A percentile compares a stretch with the other conserved stretches of the same genome.
Evolutionary conservation across 2,797 vertebrate species (phyloP).

Genomic region (Characodon lateralis): DNA sequence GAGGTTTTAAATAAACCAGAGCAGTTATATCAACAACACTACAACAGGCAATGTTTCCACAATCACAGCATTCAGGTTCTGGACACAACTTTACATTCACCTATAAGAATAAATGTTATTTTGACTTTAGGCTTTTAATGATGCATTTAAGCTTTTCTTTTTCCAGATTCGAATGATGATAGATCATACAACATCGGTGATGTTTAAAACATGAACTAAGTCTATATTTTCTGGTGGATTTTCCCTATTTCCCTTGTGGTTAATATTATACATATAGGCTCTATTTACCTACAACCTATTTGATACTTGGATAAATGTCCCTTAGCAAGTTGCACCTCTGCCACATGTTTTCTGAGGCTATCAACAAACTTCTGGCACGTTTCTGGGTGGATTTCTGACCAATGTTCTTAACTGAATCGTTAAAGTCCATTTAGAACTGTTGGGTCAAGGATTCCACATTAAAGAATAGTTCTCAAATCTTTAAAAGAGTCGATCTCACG

Average conservation of each 20-base stretch:
- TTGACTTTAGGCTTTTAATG: neutral
- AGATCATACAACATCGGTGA: neutral
- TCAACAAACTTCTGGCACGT: neutral
- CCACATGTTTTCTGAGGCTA: neutral
- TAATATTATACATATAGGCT: neutral
- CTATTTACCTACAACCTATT: neutral
- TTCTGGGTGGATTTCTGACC: neutral
- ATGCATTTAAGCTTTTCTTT: neutral
- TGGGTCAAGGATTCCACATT: neutral
- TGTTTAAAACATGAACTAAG: no score
- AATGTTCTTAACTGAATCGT: no score
- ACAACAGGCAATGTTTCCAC: slow-evolving; percentile 59
- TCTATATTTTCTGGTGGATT: neutral
- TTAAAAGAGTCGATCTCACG: neutral
- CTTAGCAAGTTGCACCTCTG: neutral
- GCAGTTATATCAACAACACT: slow-evolving; percentile 62
- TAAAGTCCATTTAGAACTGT: neutral
- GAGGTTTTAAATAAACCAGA: slow-evolving; percentile 31
- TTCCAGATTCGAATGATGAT: neutral
- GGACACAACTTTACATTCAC: neutral
- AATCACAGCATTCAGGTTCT: slow-evolving; percentile 40
- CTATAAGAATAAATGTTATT: neutral
- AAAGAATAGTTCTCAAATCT: neutral
- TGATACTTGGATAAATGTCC: neutral
- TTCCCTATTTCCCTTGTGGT: neutral